Base-by-base conservation (phyloP, 37 sponge, comb jelly and placozoan species). In the Aplysina aerophoba region DNA sequence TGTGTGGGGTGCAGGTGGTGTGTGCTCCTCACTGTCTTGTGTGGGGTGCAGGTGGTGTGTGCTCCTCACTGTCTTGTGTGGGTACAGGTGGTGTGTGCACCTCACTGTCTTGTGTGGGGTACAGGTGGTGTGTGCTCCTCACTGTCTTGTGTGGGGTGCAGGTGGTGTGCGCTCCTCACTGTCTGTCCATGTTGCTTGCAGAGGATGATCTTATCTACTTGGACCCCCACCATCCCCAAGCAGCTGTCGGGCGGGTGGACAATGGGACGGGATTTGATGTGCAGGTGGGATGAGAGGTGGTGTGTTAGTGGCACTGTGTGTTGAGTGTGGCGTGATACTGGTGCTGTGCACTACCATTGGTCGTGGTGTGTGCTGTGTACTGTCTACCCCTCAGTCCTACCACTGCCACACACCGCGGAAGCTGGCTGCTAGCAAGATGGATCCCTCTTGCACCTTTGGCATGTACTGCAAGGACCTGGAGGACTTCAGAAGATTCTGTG, bases 381-480 rank as follows among this genome's bases (percentile, higher is more conserved):
- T 75, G 24, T 75, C 4, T 36, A 0, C 82, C 65, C 56, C 44
- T 4, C 75, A 96, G 97, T 81, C 95, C 30, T 98, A 93, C 69
- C 95, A 97, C 68, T 98, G 97, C 67, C 38, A 31, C 34, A 79
- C 88, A 55, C 97, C 97, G 16, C 89, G 90, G 31, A 96, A 92
- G 59, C 85, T 98, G 66, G 20, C 95, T 4, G 89, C 91, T 33
- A 59, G 81, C 36, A 94, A 91, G 53, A 96, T 98, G 92, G 99
- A 98, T 75, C 99, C 99, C 2, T 98, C 99, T 72, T 96, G 95
- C 41, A 92, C 99, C 20, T 79, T 98, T 54, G 99, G 92, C 0
- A 92, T 98, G 82, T 96, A 92, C 83, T 94, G 95, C 53, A 56
- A 62, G 17, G 73, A 56, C 22, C 65, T 39, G 21, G 80, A 69